Conservation (phyloP, 2,797 vertebrate genomes). For the Pygocentrus nattereri region DNA sequence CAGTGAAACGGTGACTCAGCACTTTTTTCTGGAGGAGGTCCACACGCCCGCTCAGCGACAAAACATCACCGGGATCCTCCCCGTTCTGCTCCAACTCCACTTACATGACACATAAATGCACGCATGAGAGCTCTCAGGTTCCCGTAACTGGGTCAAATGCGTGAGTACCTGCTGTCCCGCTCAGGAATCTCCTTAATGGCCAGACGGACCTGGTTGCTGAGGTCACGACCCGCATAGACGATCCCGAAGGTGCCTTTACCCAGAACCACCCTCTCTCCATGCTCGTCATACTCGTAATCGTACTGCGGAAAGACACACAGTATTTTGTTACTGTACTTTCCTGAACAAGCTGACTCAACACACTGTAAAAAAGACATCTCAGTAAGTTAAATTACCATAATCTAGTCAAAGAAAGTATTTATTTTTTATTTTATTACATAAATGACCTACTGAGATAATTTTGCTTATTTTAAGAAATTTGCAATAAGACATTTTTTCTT, state of each 20-base stretch:
- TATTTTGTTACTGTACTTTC: background rate
- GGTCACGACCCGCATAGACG: slow-evolving; percentile 95
- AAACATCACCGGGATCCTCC: background rate
- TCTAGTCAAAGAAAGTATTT: too few relatives aligned
- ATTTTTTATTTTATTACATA: too few relatives aligned
- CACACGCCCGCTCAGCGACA: background rate
- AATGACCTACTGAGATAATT: too few relatives aligned
- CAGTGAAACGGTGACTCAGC: slow-evolving; percentile 10
- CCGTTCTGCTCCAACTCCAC: background rate
- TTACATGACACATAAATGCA: background rate
- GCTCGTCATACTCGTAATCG: slow-evolving; percentile 98
- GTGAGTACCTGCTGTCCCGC: slow-evolving; percentile 92
- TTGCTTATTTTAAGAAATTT: too few relatives aligned
- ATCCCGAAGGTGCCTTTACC: slow-evolving; percentile 97
- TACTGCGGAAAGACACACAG: slow-evolving; percentile 78
- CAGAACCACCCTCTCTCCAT: slow-evolving; percentile 90
- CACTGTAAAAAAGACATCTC: too few relatives aligned
- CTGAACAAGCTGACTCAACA: too few relatives aligned
- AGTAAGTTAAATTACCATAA: too few relatives aligned
- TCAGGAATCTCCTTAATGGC: slow-evolving; percentile 99
- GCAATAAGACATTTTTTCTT: too few relatives aligned
- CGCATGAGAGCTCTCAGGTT: background rate
- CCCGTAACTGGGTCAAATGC: background rate
- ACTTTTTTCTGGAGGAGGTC: background rate
- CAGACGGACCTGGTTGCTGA: slow-evolving; percentile 98